These are phyloP conservation scores for Gallinago stenura DNA, from an alignment of 2,797 vertebrate species.

Conservation along the genomic window DNA sequence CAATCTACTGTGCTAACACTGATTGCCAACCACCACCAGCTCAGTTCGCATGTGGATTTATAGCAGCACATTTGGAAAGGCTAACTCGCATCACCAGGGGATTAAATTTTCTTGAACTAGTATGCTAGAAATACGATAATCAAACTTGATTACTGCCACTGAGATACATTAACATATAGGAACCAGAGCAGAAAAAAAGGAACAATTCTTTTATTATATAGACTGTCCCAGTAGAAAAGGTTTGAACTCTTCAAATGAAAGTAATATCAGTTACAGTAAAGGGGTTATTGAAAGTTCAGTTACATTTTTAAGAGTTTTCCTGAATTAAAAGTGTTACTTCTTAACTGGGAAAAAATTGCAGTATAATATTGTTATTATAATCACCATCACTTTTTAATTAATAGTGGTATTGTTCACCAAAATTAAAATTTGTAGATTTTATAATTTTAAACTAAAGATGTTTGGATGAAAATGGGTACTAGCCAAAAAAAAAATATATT, in stretches of 20 bases:
- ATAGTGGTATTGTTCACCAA: background rate
- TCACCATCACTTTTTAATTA: background rate
- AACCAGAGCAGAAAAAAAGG: background rate
- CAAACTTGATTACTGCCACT: conserved; percentile 14
- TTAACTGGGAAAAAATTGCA: background rate
- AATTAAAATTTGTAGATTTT: background rate
- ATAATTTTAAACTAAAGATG: background rate
- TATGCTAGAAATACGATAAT: conserved; percentile 30
- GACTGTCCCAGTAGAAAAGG: background rate
- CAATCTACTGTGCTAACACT: background rate
- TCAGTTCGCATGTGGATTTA: background rate
- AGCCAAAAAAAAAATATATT: background rate
- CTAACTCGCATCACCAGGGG: background rate
- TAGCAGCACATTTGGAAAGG: conserved; percentile 9
- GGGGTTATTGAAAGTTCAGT: conserved; percentile 41
- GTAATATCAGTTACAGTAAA: conserved; percentile 16
- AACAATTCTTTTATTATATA: background rate
- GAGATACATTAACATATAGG: background rate
- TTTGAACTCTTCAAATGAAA: conserved; percentile 35
- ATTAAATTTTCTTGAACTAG: conserved; percentile 44
- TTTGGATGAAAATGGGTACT: background rate
- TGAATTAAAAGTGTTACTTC: background rate
- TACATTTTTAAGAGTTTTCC: conserved; percentile 18
- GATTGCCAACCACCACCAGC: background rate
- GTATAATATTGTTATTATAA: background rate